Evolutionary conservation across 1,140 invertebrate species (phyloP).

Genomic region (Ganaspis sp.): DNA sequence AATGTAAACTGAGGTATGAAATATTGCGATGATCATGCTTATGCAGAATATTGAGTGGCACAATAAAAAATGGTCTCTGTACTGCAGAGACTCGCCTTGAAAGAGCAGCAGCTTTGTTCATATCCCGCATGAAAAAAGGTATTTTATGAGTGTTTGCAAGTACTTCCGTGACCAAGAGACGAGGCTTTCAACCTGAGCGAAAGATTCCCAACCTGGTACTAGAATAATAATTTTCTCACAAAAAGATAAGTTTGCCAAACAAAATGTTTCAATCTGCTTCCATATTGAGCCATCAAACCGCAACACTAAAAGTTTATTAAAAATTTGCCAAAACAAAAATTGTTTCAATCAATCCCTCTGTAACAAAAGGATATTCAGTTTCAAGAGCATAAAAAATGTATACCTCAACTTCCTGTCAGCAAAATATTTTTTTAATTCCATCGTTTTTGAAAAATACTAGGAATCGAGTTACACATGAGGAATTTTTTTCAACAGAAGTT

Average conservation of each 20-base stretch:
- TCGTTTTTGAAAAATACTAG: too few relatives aligned
- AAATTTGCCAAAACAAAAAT: too few relatives aligned
- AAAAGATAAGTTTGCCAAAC: not conserved
- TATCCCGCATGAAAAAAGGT: not conserved
- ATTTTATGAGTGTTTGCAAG: slow-evolving; percentile 33
- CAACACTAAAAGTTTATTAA: not conserved
- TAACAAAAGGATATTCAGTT: too few relatives aligned
- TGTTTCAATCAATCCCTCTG: too few relatives aligned
- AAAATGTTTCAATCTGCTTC: not conserved
- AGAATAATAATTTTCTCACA: not conserved
- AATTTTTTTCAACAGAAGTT: too few relatives aligned
- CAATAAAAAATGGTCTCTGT: not conserved
- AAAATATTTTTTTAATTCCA: too few relatives aligned
- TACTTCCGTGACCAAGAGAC: not conserved
- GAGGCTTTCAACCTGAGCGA: not conserved
- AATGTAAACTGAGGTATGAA: too few relatives aligned
- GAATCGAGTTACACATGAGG: too few relatives aligned
- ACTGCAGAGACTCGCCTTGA: not conserved
- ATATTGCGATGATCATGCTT: not conserved
- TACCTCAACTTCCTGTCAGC: too few relatives aligned
- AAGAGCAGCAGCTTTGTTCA: not conserved
- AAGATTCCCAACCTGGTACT: not conserved
- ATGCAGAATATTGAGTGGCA: not conserved
- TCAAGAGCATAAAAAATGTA: too few relatives aligned
- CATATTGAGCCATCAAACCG: not conserved